A percentile compares a stretch with the other conserved stretches of the same genome.
These are phyloP conservation scores for Otus scops DNA, from an alignment of 2,797 vertebrate species.

Conservation along the genomic window DNA sequence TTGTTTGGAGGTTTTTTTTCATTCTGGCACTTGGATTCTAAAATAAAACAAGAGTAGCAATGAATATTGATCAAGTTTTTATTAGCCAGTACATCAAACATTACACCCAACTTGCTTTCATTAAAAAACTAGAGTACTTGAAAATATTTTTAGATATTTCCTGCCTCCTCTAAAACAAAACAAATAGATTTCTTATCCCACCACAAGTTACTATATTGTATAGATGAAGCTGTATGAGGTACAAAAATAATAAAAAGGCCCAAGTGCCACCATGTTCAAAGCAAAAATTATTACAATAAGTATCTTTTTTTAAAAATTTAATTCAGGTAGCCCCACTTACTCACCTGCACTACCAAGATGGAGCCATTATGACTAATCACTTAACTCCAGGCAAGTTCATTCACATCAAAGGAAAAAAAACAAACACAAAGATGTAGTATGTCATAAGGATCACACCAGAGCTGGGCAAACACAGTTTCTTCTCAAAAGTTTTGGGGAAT, in stretches of 20 bases:
- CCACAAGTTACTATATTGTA: neutral
- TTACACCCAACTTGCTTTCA: neutral
- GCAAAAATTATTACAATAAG: neutral
- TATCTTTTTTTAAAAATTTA: neutral
- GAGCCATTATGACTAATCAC: constrained; percentile 31
- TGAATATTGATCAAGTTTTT: constrained; percentile 21
- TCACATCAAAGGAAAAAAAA: constrained; percentile 49
- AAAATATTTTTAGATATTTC: neutral
- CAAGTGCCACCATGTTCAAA: neutral
- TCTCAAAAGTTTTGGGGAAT: neutral
- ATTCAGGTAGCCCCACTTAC: neutral
- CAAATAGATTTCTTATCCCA: neutral
- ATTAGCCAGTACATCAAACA: neutral
- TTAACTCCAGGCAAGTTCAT: constrained; percentile 32
- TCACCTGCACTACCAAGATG: neutral
- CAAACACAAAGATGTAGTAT: neutral
- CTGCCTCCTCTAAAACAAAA: neutral
- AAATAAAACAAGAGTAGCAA: neutral
- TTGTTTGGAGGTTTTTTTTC: neutral
- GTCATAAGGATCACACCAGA: neutral
- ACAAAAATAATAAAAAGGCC: neutral
- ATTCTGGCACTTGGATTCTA: neutral
- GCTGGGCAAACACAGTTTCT: neutral
- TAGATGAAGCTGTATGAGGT: neutral
- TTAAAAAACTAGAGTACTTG: neutral